Evolutionary conservation across 2,888 invertebrate species (phyloP), one percentile per base, ranked within the genome.

Genomic region (Diachrysia chrysitis): DNA sequence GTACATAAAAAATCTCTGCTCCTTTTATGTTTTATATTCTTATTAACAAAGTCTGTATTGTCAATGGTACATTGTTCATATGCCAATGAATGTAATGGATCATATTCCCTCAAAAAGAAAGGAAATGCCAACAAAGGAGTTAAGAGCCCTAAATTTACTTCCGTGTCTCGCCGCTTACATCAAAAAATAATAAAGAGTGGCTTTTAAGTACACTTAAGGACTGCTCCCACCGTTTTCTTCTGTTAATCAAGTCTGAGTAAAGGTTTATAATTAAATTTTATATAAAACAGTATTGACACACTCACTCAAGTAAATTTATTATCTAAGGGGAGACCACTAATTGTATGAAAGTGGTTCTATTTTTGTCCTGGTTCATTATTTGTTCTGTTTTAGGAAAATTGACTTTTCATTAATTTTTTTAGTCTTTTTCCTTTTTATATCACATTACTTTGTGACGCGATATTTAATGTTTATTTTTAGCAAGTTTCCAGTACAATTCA

Each of bases 41-140:
- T n/a, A 29, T 55, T 55, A 6, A 0, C 29, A 29, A n/a, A n/a
- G n/a, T n/a, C n/a, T n/a, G n/a, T n/a, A 6, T 2, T 9, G n/a
- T n/a, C 17, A 54, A 54, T 46, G 56, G 56, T 23, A 16, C 17
- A 56, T 69, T 0, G 29, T 14, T 65, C 69, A 64, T 57, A 57
- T 3, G 21, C 25, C 19, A 64, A 37, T 73, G 48, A 64, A 64
- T 23, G n/a, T 53, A 58, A 48, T 61, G 55, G 37, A 64, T 48
- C 51, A 48, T 62, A 51, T 73, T 73, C 6, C 35, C 46, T 55
- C 35, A 4, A 9, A 16, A 25, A 1, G 1, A 17, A 58, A 56
- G 51, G n/a, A n/a, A 42, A 46, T 61, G n/a, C 58, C 19, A 69
- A 56, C 4, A 12, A 12, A n/a, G n/a, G n/a, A 60, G 51, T 10